These are phyloP conservation scores for Apotomis capreana DNA, from an alignment of 2,888 invertebrate genomes.

Conservation along the genomic window DNA sequence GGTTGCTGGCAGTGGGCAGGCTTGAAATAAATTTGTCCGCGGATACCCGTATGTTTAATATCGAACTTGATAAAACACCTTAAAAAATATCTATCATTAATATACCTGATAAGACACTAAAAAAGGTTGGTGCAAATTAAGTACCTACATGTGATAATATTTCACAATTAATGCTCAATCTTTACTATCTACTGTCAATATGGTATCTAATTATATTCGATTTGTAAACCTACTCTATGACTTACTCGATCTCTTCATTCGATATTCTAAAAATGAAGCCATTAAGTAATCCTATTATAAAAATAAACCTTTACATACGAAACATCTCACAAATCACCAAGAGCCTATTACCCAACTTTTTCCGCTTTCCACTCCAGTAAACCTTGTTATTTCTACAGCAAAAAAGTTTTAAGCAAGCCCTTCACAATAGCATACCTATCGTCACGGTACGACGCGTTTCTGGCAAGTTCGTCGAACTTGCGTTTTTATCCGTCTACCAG, in stretches of 20 bases:
- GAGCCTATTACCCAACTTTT: constrained; percentile 16
- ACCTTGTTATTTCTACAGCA: constrained; percentile 44
- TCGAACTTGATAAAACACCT: too few relatives aligned
- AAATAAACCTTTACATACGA: constrained; percentile 6
- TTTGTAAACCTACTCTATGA: neutral
- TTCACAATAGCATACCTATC: constrained; percentile 45
- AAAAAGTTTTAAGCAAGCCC: constrained; percentile 47
- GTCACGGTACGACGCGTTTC: constrained; percentile 56
- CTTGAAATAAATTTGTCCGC: neutral
- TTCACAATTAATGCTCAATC: too few relatives aligned
- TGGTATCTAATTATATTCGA: neutral
- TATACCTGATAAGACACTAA: too few relatives aligned
- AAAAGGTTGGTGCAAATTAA: too few relatives aligned
- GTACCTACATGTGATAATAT: too few relatives aligned
- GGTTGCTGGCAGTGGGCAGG: neutral
- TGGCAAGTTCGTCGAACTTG: constrained; percentile 60
- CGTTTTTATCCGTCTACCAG: constrained; percentile 24
- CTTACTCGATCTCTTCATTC: neutral
- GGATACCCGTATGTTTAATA: neutral
- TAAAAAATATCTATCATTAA: too few relatives aligned
- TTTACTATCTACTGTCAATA: too few relatives aligned
- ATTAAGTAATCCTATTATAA: neutral
- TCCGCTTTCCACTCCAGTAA: constrained; percentile 34
- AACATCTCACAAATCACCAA: constrained; percentile 9
- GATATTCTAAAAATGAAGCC: neutral